Percentiles rank a stretch among this genome's conserved stretches.
Conservation (phyloP, 1,140 invertebrate genomes). For the Euwallacea fornicatus region DNA sequence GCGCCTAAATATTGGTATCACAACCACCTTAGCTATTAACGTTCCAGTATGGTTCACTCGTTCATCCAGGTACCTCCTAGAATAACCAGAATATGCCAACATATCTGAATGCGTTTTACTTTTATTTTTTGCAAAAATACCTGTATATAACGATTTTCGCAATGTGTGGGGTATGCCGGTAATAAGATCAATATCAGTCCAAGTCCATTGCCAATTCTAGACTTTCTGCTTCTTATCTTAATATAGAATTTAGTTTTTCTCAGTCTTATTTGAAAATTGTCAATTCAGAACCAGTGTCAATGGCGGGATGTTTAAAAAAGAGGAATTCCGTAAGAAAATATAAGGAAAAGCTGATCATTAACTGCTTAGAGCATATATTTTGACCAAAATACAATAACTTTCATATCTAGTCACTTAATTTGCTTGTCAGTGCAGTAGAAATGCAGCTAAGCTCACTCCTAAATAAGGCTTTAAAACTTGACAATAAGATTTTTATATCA, state of each 20-base stretch:
- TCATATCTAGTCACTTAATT: too few species aligned
- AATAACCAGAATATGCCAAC: slow-evolving; percentile 10
- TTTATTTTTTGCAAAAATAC: slow-evolving; percentile 26
- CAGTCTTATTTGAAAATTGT: neutral
- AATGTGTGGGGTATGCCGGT: slow-evolving; percentile 23
- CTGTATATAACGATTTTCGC: slow-evolving; percentile 26
- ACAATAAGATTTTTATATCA: too few species aligned
- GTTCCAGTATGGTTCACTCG: neutral
- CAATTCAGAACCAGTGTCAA: slow-evolving; percentile 7
- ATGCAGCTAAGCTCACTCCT: too few species aligned
- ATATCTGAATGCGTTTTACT: slow-evolving; percentile 39
- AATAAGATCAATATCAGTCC: slow-evolving; percentile 15
- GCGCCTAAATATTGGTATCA: too few species aligned
- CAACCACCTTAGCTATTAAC: too few species aligned
- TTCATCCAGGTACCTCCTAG: neutral
- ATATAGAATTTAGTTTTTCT: neutral
- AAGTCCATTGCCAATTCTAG: slow-evolving; percentile 1
- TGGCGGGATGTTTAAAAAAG: slow-evolving; percentile 22
- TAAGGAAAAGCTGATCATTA: too few species aligned
- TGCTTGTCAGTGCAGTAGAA: too few species aligned
- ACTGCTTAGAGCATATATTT: too few species aligned
- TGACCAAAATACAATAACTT: too few species aligned
- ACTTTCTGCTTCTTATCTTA: neutral
- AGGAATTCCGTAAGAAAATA: neutral
- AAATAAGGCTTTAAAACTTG: too few species aligned